Evolutionary conservation across 2,888 invertebrate species (phyloP), one percentile per base, ranked within the genome.

Genomic region (Mesorhabditis spiculigera): DNA sequence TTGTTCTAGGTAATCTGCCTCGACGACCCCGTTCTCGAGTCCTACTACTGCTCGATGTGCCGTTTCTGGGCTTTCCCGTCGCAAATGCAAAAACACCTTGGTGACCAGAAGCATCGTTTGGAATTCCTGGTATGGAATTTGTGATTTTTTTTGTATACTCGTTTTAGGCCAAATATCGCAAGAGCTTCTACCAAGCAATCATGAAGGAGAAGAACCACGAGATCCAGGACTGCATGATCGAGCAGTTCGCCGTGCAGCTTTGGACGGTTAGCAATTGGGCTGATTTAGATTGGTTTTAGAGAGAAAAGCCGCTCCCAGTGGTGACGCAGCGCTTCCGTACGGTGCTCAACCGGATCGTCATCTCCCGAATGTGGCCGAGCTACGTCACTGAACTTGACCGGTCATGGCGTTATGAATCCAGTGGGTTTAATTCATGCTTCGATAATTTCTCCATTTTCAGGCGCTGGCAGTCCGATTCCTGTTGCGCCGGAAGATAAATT

Each of bases 201-300:
- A 50, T 50, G 58, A 13, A 10, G 58, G 58, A 50, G n/a, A 50
- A 10, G 58, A 50, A 50, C n/a, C 10, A 13, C 8, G n/a, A 13
- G 58, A n/a, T 50, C n/a, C 58, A n/a, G n/a, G 58, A 50, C 58
- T 50, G 58, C n/a, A 50, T 50, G 58, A 50, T 50, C n/a, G 58
- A 50, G n/a, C 58, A 50, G 58, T 50, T 50, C n/a, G 58, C 58
- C n/a, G 58, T 50, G 10, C 10, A 50, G 58, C 58, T 50, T 50
- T 50, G 58, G 58, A 50, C 8, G 58, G 58, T 50, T 50, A 50
- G 58, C n/a, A 3, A 2, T 50, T 50, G 28, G 28, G 3, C 3
- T 28, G 28, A 28, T 28, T 28, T 1, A 10, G 1, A 50, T 10
- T 13, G 1, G 8, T 50, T 3, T 50, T 50, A 50, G 58, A 50